A percentile compares a stretch with the other conserved stretches of the same genome.
phyloP scores from a whole-genome alignment of 2,113 vertebrate genomes.

The Ailurus styani region DNA sequence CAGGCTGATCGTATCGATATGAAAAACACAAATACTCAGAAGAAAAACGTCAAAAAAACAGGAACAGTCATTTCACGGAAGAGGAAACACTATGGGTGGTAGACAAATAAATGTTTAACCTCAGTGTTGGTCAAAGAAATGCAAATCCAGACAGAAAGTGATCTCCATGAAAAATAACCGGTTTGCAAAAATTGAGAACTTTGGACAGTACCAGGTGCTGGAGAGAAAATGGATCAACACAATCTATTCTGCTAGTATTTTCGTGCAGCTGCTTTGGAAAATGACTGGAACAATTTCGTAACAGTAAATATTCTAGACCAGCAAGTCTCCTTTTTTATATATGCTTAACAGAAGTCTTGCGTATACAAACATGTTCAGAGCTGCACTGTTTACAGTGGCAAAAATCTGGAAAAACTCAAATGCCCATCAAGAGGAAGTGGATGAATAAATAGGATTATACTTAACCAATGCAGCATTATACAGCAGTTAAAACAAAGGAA shows the following conservation, averaged over 20 bases:
- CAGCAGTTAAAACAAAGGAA: neutral
- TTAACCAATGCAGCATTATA: neutral
- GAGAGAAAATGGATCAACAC: neutral
- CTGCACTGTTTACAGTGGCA: neutral
- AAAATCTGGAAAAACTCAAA: neutral
- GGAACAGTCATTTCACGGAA: neutral
- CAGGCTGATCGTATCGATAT: neutral
- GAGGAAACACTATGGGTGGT: neutral
- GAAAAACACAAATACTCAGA: neutral
- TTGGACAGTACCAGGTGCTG: fast-evolving
- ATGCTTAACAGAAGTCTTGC: neutral
- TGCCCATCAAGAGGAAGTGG: neutral
- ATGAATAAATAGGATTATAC: neutral
- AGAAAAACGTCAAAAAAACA: neutral
- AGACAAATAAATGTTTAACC: neutral
- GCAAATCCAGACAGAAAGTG: neutral
- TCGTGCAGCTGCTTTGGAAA: neutral
- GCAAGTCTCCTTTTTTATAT: neutral
- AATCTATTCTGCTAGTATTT: neutral
- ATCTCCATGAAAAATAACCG: neutral
- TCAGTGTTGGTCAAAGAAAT: neutral
- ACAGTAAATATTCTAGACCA: neutral
- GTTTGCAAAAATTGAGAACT: neutral
- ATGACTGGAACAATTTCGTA: neutral
- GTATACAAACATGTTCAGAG: neutral